Percentiles rank a stretch among this genome's conserved stretches.
phyloP scores from a whole-genome alignment of 2,797 vertebrate species.

The Sarcophilus harrisii region DNA sequence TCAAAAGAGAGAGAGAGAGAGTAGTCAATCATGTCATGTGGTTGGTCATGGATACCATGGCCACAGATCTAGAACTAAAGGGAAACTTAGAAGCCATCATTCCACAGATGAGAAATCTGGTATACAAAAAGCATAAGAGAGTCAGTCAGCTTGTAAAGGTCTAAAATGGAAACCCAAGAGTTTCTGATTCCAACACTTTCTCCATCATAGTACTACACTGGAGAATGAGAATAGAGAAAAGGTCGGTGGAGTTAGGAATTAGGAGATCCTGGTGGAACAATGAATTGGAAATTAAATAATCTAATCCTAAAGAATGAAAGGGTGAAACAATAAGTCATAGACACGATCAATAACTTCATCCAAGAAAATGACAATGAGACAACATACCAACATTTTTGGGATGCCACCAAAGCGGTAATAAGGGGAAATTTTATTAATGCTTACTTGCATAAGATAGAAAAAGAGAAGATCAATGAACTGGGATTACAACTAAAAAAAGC shows the following conservation, averaged over 20 bases:
- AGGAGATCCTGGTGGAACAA: too few relatives aligned
- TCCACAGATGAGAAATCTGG: background rate
- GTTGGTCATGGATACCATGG: background rate
- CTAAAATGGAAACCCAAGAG: background rate
- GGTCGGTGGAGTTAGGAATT: background rate
- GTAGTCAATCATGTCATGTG: background rate
- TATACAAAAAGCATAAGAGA: background rate
- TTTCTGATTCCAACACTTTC: background rate
- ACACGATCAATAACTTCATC: too few relatives aligned
- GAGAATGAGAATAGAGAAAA: background rate
- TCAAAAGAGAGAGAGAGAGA: background rate
- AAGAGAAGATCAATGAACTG: too few relatives aligned
- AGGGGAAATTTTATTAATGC: too few relatives aligned
- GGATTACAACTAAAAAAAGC: too few relatives aligned
- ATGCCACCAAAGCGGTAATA: too few relatives aligned
- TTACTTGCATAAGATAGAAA: too few relatives aligned
- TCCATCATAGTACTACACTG: background rate
- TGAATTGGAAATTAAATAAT: too few relatives aligned
- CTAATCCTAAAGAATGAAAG: too few relatives aligned
- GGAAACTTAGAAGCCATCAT: background rate
- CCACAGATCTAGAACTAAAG: background rate
- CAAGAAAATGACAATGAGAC: too few relatives aligned
- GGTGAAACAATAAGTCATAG: too few relatives aligned
- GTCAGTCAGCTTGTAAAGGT: background rate
- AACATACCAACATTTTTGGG: too few relatives aligned